Conservation (phyloP, 2,113 vertebrate species). For the Trematomus loennbergii region DNA sequence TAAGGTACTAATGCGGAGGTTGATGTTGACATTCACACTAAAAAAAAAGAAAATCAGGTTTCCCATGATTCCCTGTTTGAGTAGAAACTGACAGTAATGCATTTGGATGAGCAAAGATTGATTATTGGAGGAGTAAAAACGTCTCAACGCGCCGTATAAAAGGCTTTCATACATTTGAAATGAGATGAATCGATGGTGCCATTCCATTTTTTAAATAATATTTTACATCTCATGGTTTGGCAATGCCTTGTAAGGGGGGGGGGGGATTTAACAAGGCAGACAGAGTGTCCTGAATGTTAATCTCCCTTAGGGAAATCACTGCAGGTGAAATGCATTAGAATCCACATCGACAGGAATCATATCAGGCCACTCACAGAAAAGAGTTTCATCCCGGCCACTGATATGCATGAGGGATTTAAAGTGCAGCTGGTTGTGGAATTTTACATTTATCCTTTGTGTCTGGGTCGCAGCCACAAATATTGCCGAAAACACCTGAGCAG, state of each 20-base stretch:
- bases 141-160: constrained; percentile 21
- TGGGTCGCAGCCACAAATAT: constrained; percentile 44
- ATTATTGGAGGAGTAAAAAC: constrained; percentile 14
- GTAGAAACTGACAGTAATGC: constrained; percentile 27
- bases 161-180: constrained; percentile 33
- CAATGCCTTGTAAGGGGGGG: constrained; percentile 17
- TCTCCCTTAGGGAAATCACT: constrained; percentile 35
- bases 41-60: neutral
- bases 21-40: constrained; percentile 29
- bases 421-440: constrained; percentile 81
- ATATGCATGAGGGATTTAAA: constrained; percentile 71
- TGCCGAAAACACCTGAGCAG: constrained; percentile 33
- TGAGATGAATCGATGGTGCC: constrained; percentile 54
- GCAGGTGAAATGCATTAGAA: constrained; percentile 35
- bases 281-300: constrained; percentile 4
- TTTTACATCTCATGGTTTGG: constrained; percentile 70
- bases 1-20: constrained; percentile 30
- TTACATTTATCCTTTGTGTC: constrained; percentile 52
- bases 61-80: constrained; percentile 18
- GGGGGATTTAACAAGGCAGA: constrained; percentile 14
- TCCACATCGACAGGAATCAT: constrained; percentile 63
- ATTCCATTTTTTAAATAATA: constrained; percentile 53
- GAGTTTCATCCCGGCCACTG: constrained; percentile 39
- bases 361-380: constrained; percentile 46
- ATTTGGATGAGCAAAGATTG: constrained; percentile 19